Conservation (phyloP, 37 sponge, comb jelly and placozoan genomes). For the Aphrocallistes beatrix region DNA sequence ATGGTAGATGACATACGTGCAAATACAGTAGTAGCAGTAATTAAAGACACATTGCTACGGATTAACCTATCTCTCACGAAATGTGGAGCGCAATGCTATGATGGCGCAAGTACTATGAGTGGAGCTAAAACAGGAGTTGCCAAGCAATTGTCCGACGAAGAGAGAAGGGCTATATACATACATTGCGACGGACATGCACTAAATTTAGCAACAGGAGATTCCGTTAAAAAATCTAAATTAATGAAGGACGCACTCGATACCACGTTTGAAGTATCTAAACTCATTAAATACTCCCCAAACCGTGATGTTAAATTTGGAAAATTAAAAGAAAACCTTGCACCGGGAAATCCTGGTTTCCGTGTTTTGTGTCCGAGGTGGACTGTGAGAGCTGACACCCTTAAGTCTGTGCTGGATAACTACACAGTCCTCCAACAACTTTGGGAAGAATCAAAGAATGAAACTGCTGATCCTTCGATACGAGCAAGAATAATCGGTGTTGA, state of each 20-base stretch:
- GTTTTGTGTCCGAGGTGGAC: slow-evolving; percentile 23
- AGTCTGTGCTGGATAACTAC: slow-evolving; percentile 17
- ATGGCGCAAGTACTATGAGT: slow-evolving; percentile 34
- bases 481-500: slow-evolving; percentile 20
- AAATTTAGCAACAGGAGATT: slow-evolving; percentile 32
- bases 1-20: slow-evolving; percentile 25
- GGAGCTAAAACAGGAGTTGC: slow-evolving; percentile 35
- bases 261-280: slow-evolving; percentile 22
- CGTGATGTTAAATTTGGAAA: not conserved
- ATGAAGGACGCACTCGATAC: slow-evolving; percentile 31
- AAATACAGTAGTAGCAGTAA: slow-evolving; percentile 14
- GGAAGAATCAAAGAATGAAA: not conserved
- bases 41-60: slow-evolving; percentile 16
- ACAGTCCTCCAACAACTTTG: slow-evolving; percentile 21
- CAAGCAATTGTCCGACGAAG: slow-evolving; percentile 3
- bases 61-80: slow-evolving; percentile 21
- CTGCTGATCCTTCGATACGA: not conserved
- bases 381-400: slow-evolving; percentile 13
- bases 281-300: slow-evolving; percentile 22
- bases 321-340: not conserved
- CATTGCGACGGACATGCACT: slow-evolving; percentile 37
- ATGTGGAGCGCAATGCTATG: slow-evolving; percentile 39
- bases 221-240: slow-evolving; percentile 22
- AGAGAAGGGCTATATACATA: slow-evolving; percentile 26
- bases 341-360: slow-evolving; percentile 13